Evolutionary conservation across 2,113 vertebrate species (phyloP).

Genomic region (Columbina picui): DNA sequence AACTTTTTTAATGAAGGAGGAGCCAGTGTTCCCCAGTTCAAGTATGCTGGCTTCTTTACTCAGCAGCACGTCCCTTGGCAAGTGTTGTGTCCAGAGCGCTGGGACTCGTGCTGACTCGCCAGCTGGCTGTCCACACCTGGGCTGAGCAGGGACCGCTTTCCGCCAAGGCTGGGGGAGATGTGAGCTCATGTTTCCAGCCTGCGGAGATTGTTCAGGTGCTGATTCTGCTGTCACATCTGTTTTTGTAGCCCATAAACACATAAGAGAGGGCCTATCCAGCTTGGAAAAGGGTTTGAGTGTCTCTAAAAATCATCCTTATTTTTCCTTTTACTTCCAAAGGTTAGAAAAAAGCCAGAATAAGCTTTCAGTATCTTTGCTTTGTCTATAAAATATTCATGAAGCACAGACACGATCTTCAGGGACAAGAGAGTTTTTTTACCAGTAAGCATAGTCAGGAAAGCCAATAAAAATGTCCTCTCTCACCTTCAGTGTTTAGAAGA

Average conservation of each 20-base stretch:
- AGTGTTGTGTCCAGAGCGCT: not conserved
- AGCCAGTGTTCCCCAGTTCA: not conserved
- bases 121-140: not conserved
- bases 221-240: not conserved
- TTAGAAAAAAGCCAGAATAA: not conserved
- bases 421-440: not conserved
- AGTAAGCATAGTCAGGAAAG: not conserved
- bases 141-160: not conserved
- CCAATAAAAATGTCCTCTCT: constrained; percentile 1
- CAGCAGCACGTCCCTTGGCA: not conserved
- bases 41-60: not conserved
- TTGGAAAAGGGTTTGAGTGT: not conserved
- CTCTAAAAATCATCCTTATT: not conserved
- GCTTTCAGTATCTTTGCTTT: not conserved
- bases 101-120: not conserved
- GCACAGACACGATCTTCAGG: not conserved
- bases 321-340: not conserved
- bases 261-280: not conserved
- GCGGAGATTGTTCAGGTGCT: not conserved
- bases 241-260: not conserved
- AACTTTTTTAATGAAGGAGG: not conserved
- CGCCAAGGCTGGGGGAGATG: not conserved
- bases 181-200: not conserved
- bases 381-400: constrained; percentile 1
- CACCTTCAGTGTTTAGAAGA: not conserved